These are phyloP conservation scores for Amorpha juglandis DNA, from an alignment of 2,888 invertebrate species.

Conservation along the genomic window DNA sequence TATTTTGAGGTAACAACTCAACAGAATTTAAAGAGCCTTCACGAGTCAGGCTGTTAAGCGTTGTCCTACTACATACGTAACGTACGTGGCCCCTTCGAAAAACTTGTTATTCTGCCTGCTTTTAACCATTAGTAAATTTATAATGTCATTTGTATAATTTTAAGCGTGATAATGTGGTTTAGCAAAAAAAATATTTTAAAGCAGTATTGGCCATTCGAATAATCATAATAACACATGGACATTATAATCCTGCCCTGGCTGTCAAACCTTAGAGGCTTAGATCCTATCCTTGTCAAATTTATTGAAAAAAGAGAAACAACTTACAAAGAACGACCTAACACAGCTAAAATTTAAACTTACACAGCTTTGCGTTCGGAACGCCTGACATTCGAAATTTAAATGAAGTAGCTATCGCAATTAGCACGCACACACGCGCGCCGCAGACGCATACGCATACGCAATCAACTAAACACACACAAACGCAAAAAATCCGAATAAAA, in stretches of 20 bases:
- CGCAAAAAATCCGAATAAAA: slow-evolving; percentile 71
- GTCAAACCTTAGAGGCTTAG: background rate
- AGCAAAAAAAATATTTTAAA: too few relatives aligned
- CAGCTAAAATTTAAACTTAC: slow-evolving; percentile 55
- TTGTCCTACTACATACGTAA: background rate
- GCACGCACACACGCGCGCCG: slow-evolving; percentile 44
- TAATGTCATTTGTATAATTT: too few relatives aligned
- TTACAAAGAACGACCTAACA: slow-evolving; percentile 10
- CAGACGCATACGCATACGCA: slow-evolving; percentile 43
- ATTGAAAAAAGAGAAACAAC: background rate
- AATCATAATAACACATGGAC: too few relatives aligned
- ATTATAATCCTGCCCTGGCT: background rate
- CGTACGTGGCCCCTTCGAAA: background rate
- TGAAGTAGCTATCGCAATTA: slow-evolving; percentile 84
- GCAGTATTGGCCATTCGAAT: too few relatives aligned
- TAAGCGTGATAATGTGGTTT: too few relatives aligned
- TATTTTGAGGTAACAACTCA: background rate
- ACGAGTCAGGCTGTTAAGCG: background rate
- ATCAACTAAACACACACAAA: slow-evolving; percentile 65
- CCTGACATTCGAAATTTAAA: slow-evolving; percentile 83
- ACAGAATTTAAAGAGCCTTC: background rate
- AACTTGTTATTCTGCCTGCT: background rate
- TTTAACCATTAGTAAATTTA: too few relatives aligned
- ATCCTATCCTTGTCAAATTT: background rate
- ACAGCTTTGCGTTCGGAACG: slow-evolving; percentile 51